Evolutionary conservation across 2,888 invertebrate genomes (phyloP), one percentile per base, ranked within the genome.

Genomic region (Prosapia bicincta): DNA sequence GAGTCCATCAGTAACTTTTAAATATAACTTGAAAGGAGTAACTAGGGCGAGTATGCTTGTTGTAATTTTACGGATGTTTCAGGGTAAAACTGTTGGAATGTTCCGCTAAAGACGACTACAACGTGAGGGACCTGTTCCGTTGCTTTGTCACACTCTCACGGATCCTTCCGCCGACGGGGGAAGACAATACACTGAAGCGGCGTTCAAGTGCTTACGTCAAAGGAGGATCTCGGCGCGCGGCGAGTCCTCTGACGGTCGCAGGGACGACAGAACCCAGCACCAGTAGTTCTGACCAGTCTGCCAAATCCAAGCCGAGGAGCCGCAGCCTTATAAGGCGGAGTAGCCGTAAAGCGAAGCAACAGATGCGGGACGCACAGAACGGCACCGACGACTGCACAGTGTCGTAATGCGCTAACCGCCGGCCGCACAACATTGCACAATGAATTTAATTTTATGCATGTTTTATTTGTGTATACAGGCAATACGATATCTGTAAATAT

Each of bases 61-160:
- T n/a, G n/a, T n/a, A n/a, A n/a, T n/a, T n/a, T n/a, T n/a, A n/a
- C n/a, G n/a, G n/a, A n/a, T n/a, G n/a, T 85, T 86, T 1, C 87
- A 91, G 92, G 81, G 91, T 90, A 76, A 92, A 92, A 84, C 90
- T 93, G 69, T 86, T 93, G 82, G 93, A 91, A 84, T 93, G 91
- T 84, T 94, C 92, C 69, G 93, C 93, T 20, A 93, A 93, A 84
- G 92, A 92, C 83, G 92, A 93, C 84, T 89, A 89, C 82, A 92
- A 92, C 84, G 90, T 95, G 79, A 90, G 90, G 82, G 94, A 95
- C 81, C 89, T 95, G 76, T 96, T 96, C 85, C 90, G 92, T 82
- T 90, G 91, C 76, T 90, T 96, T 83, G 88, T 95, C 78, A 90
- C 92, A 54, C 87, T 95, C 74, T 92, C 94, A 73, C 91, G 91